Percentiles rank a stretch among this genome's conserved stretches.
Conservation (phyloP, 2,888 invertebrate species). For the Caenorhabditis sp. region DNA sequence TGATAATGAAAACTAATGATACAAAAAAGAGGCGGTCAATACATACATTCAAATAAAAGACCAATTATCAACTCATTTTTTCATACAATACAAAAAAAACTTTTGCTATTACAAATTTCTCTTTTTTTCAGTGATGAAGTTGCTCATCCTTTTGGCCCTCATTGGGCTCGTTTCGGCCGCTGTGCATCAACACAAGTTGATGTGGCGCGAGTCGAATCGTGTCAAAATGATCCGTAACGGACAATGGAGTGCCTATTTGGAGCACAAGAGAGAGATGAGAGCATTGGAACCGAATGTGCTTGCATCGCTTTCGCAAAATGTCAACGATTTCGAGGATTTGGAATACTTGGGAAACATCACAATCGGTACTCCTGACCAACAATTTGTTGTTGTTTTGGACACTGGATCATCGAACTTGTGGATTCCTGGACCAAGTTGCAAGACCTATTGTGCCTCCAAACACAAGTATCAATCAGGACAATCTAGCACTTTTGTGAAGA, state of each 20-base stretch:
- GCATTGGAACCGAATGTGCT: constrained; percentile 22
- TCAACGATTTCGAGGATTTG: constrained; percentile 41
- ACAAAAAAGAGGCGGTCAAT: too few relatives aligned
- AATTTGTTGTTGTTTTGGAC: constrained; percentile 57
- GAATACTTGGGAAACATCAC: constrained; percentile 72
- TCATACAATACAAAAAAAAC: too few relatives aligned
- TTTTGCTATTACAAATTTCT: too few relatives aligned
- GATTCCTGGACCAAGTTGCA: constrained; percentile 52
- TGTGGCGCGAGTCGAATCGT: constrained; percentile 42
- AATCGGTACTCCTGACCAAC: constrained; percentile 53
- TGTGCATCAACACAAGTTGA: constrained; percentile 52
- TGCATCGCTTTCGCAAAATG: constrained; percentile 39
- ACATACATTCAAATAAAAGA: too few relatives aligned
- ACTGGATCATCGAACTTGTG: constrained; percentile 63
- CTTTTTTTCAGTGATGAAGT: too few relatives aligned
- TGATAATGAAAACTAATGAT: too few relatives aligned
- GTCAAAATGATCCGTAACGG: constrained; percentile 45
- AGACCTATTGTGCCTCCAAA: constrained; percentile 72
- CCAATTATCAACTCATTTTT: too few relatives aligned
- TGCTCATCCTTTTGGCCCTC: constrained; percentile 28
- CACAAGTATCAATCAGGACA: constrained; percentile 89
- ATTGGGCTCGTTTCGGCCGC: constrained; percentile 53
- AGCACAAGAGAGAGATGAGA: constrained; percentile 38
- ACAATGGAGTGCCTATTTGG: constrained; percentile 43
- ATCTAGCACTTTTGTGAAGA: constrained; percentile 83